Conservation (phyloP, 2,113 vertebrate species). For the Lamprologus ornatipinnis region DNA sequence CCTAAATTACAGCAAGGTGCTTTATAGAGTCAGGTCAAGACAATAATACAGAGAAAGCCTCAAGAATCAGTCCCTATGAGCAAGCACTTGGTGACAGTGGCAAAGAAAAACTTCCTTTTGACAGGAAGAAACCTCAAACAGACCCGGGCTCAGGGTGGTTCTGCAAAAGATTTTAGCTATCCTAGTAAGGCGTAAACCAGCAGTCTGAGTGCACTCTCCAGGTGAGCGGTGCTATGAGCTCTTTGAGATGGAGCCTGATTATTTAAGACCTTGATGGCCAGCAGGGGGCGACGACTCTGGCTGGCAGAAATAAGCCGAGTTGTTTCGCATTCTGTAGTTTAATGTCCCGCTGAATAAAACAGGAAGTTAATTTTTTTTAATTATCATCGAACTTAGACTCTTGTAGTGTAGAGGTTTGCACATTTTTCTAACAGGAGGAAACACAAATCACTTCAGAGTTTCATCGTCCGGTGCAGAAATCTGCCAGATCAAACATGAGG, state of each 20-base stretch:
- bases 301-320: background rate
- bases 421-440: background rate
- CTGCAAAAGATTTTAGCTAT: background rate
- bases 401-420: background rate
- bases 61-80: background rate
- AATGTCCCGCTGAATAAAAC: background rate
- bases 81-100: background rate
- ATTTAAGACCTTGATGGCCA: background rate
- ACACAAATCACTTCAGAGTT: background rate
- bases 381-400: background rate
- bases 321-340: background rate
- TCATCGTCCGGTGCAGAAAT: background rate
- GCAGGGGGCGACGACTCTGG: background rate
- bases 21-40: background rate
- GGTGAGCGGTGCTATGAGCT: background rate
- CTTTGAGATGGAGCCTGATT: background rate
- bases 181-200: background rate
- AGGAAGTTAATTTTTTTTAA: background rate
- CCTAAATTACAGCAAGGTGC: background rate
- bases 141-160: background rate
- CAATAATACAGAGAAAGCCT: background rate
- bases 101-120: background rate
- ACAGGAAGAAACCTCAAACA: background rate
- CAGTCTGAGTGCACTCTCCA: background rate
- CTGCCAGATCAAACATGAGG: background rate